Evolutionary conservation across 2,888 invertebrate species (phyloP).

Genomic region (Mythimna loreyi): DNA sequence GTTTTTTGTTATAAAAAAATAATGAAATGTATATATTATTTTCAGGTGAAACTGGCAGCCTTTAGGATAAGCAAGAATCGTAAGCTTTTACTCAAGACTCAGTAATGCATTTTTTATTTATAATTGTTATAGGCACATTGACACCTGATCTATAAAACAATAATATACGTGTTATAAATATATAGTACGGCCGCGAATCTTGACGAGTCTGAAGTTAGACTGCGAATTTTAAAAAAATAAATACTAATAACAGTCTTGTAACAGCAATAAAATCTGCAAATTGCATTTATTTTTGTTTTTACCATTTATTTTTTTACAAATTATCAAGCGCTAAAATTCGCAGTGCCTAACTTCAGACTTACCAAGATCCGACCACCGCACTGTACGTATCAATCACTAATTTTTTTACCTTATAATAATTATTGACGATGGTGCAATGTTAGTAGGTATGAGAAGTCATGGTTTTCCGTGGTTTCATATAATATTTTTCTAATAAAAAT

Average conservation of each 20-base stretch:
- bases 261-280: no score
- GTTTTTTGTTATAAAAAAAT: neutral
- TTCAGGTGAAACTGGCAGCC: conserved; percentile 48
- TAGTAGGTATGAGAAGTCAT: conserved; percentile 23
- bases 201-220: no score
- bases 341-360: no score
- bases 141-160: conserved; percentile 14
- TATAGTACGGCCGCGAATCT: no score
- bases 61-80: conserved; percentile 42
- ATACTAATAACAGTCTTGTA: no score
- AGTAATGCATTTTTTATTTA: conserved; percentile 53
- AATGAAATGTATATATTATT: conserved; percentile 26
- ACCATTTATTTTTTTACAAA: no score
- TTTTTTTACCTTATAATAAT: conserved; percentile 29
- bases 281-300: no score
- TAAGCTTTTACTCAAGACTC: conserved; percentile 52
- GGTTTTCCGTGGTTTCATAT: conserved; percentile 44
- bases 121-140: conserved; percentile 35
- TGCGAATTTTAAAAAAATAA: no score
- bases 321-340: no score
- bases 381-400: conserved; percentile 12
- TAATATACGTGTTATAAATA: neutral
- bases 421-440: conserved; percentile 38
- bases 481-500: conserved; percentile 50
- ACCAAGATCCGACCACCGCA: no score